phyloP scores from a whole-genome alignment of 2,888 invertebrate species.

The Philereme transversata region DNA sequence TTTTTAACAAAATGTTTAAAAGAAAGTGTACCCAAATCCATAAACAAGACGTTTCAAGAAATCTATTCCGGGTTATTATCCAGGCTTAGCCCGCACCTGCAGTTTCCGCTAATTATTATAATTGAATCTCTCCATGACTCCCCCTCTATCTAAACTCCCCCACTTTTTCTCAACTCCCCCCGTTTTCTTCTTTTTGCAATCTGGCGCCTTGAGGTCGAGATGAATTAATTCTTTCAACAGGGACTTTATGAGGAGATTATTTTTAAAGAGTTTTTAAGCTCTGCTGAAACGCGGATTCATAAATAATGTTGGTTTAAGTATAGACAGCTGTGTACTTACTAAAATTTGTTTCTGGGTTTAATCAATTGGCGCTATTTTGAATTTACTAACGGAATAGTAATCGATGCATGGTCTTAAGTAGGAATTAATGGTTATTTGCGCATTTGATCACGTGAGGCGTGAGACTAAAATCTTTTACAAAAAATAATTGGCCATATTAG shows the following conservation, averaged over 20 bases:
- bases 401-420: too few relatives aligned
- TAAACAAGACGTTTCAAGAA: not conserved
- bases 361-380: too few relatives aligned
- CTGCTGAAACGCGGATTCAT: slow-evolving; percentile 17
- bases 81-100: slow-evolving; percentile 20
- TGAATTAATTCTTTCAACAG: slow-evolving; percentile 33
- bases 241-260: slow-evolving; percentile 36
- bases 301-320: slow-evolving; percentile 4
- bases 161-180: not conserved
- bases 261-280: slow-evolving; percentile 29
- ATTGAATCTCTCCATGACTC: slow-evolving; percentile 39
- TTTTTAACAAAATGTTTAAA: not conserved
- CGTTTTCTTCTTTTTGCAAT: slow-evolving; percentile 39
- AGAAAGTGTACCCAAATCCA: not conserved
- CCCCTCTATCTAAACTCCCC: not conserved
- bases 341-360: too few relatives aligned
- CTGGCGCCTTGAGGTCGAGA: slow-evolving; percentile 32
- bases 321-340: too few relatives aligned
- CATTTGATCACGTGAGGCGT: too few relatives aligned
- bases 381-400: too few relatives aligned
- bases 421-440: too few relatives aligned
- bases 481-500: too few relatives aligned
- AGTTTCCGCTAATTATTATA: slow-evolving; percentile 43
- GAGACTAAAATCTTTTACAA: too few relatives aligned
- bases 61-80: slow-evolving; percentile 19